Conservation (phyloP, 2,113 vertebrate genomes). For the Geothlypis trichas region DNA sequence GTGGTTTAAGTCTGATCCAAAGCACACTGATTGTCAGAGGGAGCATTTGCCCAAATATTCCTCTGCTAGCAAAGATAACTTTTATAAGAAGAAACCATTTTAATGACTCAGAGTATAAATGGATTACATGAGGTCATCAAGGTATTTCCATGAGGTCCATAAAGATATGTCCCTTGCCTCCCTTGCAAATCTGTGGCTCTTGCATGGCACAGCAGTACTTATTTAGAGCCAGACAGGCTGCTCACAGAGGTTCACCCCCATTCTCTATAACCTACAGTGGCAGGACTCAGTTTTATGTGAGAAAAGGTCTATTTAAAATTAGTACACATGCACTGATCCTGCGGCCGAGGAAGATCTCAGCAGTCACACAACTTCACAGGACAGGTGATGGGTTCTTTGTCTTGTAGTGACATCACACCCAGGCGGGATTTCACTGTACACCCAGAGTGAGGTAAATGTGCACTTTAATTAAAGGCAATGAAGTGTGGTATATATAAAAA, state of each 20-base stretch:
- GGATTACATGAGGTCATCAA: slow-evolving; percentile 28
- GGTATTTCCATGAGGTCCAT: slow-evolving; percentile 24
- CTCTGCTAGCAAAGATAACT: slow-evolving; percentile 5
- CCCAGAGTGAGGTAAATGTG: neutral
- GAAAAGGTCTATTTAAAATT: neutral
- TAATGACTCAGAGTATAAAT: slow-evolving; percentile 9
- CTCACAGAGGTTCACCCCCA: neutral
- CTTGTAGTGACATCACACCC: neutral
- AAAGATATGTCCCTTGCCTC: slow-evolving; percentile 16
- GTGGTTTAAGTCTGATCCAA: slow-evolving; percentile 27
- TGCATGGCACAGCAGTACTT: neutral
- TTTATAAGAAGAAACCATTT: neutral
- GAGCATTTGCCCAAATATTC: neutral
- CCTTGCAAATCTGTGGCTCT: neutral
- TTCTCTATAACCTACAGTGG: neutral
- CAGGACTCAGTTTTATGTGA: neutral
- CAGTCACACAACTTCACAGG: neutral
- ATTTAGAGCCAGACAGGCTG: neutral
- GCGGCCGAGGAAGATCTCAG: neutral
- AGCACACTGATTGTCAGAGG: slow-evolving; percentile 19
- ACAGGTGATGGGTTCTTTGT: neutral
- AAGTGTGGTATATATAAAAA: neutral
- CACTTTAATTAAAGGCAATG: neutral
- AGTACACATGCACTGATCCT: neutral
- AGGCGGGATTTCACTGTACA: neutral